Evolutionary conservation across 2,113 vertebrate genomes (phyloP), one percentile per base, ranked within the genome.

Genomic region (Mus spicilegus): DNA sequence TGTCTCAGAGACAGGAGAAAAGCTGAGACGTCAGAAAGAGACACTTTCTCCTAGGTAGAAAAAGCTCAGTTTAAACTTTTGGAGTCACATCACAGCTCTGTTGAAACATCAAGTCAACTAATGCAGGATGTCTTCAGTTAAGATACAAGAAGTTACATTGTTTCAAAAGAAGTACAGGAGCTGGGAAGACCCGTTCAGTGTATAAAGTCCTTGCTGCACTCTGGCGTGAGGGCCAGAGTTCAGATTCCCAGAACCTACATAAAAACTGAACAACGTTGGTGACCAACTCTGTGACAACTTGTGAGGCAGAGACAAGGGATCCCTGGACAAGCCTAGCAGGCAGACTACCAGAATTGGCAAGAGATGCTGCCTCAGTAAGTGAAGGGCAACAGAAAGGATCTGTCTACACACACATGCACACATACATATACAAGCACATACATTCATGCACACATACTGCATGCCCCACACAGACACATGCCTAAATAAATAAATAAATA

Each of bases 1-100:
- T 98, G 98, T 95, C 98, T 99, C 94, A 99, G 98, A 95, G 98
- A 98, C 75, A 98, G 89, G 95, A 99, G 98, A 95, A 99, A 99
- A 90, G 96, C 97, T 77, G 99, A 98, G 90, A 99, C 72, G 61
- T 99, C 99, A 69, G 99, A 98, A 10, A 99, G 95, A 4, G 99
- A 99, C 58, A 99, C 99, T 39, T 98, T 97, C 70, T 98, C 99
- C 99, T 99, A 90, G 85, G 4, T 96, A 54, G 39, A 61, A 82
- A 85, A 70, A 76, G 54, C 30, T 91, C 56, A 86, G 33, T 90
- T 89, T 36, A 81, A 91, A 96, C 33, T 61, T 75, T 90, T 82
- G 80, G 69, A 65, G 36, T 75, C 3, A 42, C 72, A 91, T 58
- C 61, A 78, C 82, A 87, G 56, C 63, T 77, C 49, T 22, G 3